These are phyloP conservation scores for Phortica variegata DNA, from an alignment of 1,140 invertebrate genomes.

Conservation along the genomic window DNA sequence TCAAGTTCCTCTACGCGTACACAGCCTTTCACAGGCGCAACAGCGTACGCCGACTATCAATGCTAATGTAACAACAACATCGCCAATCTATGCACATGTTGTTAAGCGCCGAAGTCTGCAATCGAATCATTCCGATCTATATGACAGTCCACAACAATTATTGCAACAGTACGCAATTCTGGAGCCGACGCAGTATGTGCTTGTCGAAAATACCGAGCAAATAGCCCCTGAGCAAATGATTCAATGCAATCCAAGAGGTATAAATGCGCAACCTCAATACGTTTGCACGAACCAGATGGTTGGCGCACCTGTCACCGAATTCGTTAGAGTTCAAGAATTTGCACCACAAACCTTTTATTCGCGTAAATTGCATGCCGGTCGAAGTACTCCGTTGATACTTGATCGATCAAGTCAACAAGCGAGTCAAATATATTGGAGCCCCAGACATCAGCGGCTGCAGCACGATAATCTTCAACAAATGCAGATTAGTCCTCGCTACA, in stretches of 20 bases:
- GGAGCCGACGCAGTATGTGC: slow-evolving; percentile 30
- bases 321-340: not conserved
- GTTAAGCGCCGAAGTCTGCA: slow-evolving; percentile 44
- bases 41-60: not conserved
- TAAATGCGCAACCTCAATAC: slow-evolving; percentile 27
- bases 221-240: slow-evolving; percentile 36
- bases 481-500: slow-evolving; percentile 26
- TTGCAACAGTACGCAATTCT: slow-evolving; percentile 13
- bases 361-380: slow-evolving; percentile 27
- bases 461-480: slow-evolving; percentile 18
- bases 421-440: slow-evolving; percentile 48
- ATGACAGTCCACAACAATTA: slow-evolving; percentile 32
- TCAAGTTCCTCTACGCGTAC: slow-evolving; percentile 44
- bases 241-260: slow-evolving; percentile 19
- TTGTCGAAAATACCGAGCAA: slow-evolving; percentile 46
- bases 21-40: slow-evolving; percentile 35
- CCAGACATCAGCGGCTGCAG: slow-evolving; percentile 24
- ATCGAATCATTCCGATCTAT: slow-evolving; percentile 43
- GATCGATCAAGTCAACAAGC: slow-evolving; percentile 32
- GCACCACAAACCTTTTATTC: slow-evolving; percentile 12
- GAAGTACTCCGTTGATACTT: slow-evolving; percentile 47
- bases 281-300: slow-evolving; percentile 6
- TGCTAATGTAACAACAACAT: slow-evolving; percentile 6
- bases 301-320: not conserved
- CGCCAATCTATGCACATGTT: slow-evolving; percentile 50